phyloP scores from a whole-genome alignment of 1,140 invertebrate species.

The Lepidurus apus region DNA sequence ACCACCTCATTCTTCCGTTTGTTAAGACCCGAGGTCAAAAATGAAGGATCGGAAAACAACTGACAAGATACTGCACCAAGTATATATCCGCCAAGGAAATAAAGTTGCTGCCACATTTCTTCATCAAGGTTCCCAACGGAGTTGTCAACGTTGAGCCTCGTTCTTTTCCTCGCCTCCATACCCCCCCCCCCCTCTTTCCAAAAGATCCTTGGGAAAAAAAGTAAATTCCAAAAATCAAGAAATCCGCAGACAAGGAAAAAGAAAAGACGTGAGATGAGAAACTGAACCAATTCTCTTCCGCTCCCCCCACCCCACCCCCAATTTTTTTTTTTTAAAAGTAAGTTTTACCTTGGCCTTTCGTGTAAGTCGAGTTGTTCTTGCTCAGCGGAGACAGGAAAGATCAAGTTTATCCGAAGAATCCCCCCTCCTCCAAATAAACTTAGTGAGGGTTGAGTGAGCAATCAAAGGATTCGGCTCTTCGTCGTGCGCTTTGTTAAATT shows the following conservation, averaged over 20 bases:
- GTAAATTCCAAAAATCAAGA: neutral
- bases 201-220: neutral
- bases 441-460: conserved; percentile 8
- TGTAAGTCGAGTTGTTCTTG: neutral
- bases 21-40: neutral
- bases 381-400: neutral
- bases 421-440: neutral
- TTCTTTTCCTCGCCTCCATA: neutral
- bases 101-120: conserved; percentile 21
- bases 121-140: conserved; percentile 5
- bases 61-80: neutral
- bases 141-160: conserved; percentile 1
- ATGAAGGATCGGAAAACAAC: conserved; percentile 12
- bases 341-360: neutral
- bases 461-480: neutral
- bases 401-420: neutral
- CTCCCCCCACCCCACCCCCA: neutral
- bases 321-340: neutral
- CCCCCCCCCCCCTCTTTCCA: neutral
- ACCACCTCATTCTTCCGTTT: neutral
- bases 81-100: conserved; percentile 14
- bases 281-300: neutral
- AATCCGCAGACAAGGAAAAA: neutral
- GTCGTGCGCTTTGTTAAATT: neutral
- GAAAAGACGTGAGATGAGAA: conserved; percentile 3